A percentile compares a stretch with the other conserved stretches of the same genome.
phyloP scores from a whole-genome alignment of 2,113 vertebrate species.

The Hirundichthys speculiger region DNA sequence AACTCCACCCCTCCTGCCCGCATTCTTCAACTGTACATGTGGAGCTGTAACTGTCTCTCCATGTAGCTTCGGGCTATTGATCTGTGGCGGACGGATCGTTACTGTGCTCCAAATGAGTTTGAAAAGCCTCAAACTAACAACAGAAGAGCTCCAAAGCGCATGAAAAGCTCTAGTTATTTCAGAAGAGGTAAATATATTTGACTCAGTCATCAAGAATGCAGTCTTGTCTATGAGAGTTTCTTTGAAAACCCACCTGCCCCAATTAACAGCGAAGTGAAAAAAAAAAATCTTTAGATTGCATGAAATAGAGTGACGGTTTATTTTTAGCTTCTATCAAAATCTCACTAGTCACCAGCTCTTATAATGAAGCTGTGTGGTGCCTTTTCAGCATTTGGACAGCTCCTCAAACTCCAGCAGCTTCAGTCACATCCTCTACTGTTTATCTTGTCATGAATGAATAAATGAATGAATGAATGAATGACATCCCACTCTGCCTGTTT shows the following conservation, averaged over 20 bases:
- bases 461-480: constrained; percentile 4
- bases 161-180: neutral
- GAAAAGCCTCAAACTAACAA: constrained; percentile 32
- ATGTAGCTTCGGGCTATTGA: constrained; percentile 64
- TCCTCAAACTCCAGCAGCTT: constrained; percentile 52
- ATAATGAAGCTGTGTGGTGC: constrained; percentile 26
- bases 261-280: constrained; percentile 4
- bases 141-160: constrained; percentile 8
- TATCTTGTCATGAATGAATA: neutral
- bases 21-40: constrained; percentile 69
- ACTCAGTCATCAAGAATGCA: neutral
- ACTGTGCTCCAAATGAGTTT: constrained; percentile 40
- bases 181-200: neutral
- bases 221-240: neutral
- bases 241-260: neutral
- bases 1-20: constrained; percentile 79
- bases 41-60: constrained; percentile 46
- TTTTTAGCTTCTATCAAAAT: constrained; percentile 23
- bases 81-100: constrained; percentile 41
- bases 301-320: neutral
- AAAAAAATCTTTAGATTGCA: constrained; percentile 5
- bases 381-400: constrained; percentile 79
- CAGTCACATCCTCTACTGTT: constrained; percentile 16
- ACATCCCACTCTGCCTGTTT: constrained; percentile 18
- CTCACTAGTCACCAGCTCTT: constrained; percentile 20